Percentiles rank a stretch among this genome's conserved stretches.
Evolutionary conservation across 1,140 invertebrate species (phyloP).

Genomic region (Scylla paramamosain): DNA sequence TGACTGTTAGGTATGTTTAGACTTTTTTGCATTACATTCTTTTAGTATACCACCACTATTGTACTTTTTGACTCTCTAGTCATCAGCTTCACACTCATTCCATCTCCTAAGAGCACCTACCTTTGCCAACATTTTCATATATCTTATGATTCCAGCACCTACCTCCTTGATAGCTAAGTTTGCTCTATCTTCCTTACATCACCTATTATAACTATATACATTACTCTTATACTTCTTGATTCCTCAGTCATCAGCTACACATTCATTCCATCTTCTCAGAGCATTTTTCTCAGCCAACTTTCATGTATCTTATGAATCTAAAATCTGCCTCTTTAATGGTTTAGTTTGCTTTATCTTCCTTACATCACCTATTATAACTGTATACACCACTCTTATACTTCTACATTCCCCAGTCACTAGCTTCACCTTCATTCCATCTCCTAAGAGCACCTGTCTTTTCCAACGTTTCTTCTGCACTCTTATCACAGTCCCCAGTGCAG

Average conservation of each 20-base stretch:
- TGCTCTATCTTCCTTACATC: background rate
- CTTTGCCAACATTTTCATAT: too few species aligned
- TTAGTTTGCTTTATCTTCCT: background rate
- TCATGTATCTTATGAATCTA: background rate
- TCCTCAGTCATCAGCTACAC: background rate
- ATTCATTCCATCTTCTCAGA: too few species aligned
- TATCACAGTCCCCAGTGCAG: too few species aligned
- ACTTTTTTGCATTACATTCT: too few species aligned
- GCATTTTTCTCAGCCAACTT: too few species aligned
- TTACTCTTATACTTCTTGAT: background rate
- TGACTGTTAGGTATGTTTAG: too few species aligned
- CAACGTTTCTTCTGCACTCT: too few species aligned
- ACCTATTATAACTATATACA: background rate
- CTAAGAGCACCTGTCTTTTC: too few species aligned
- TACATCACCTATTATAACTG: background rate
- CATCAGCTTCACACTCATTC: background rate
- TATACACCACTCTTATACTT: background rate
- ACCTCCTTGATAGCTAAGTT: background rate
- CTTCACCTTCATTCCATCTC: too few species aligned
- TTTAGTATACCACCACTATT: too few species aligned
- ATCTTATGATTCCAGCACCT: background rate
- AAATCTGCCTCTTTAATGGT: background rate
- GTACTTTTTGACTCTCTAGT: background rate
- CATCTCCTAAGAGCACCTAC: too few species aligned
- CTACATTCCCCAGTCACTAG: background rate